These are phyloP conservation scores for Plecotus auritus DNA, from an alignment of 2,113 vertebrate genomes.

Conservation along the genomic window DNA sequence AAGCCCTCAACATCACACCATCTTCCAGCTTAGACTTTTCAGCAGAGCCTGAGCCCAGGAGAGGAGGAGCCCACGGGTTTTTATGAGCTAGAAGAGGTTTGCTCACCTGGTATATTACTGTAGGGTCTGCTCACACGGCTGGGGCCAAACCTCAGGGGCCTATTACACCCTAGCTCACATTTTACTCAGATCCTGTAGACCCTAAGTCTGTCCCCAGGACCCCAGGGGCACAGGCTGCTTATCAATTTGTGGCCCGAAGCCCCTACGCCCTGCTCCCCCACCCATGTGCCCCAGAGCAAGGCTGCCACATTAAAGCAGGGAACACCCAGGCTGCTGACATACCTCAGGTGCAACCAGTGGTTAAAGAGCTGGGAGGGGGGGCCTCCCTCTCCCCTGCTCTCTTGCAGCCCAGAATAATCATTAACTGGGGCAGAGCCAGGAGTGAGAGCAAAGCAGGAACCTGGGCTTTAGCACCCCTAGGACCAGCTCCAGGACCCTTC, in stretches of 20 bases:
- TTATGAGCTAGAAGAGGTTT: too few species aligned
- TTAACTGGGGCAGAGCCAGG: conserved; percentile 34
- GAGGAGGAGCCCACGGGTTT: neutral
- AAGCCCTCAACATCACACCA: neutral
- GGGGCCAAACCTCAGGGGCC: neutral
- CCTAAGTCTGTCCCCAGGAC: neutral
- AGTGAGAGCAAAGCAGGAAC: too few species aligned
- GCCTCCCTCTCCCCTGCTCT: neutral
- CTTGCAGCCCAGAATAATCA: conserved; percentile 30
- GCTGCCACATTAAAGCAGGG: conserved; percentile 44
- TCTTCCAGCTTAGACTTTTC: neutral
- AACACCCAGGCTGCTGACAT: conserved; percentile 36
- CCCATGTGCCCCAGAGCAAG: neutral
- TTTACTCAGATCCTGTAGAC: neutral
- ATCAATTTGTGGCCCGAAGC: neutral
- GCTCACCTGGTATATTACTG: neutral
- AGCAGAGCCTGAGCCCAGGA: neutral
- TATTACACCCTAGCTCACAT: neutral
- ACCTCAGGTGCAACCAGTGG: conserved; percentile 34
- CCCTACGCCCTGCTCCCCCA: neutral
- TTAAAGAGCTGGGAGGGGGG: neutral
- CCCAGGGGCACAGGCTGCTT: neutral
- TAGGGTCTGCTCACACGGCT: neutral
- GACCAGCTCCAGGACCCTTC: neutral
- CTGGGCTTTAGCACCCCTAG: too few species aligned